Evolutionary conservation across 2,888 invertebrate genomes (phyloP).

Genomic region (Lamproptera curius): DNA sequence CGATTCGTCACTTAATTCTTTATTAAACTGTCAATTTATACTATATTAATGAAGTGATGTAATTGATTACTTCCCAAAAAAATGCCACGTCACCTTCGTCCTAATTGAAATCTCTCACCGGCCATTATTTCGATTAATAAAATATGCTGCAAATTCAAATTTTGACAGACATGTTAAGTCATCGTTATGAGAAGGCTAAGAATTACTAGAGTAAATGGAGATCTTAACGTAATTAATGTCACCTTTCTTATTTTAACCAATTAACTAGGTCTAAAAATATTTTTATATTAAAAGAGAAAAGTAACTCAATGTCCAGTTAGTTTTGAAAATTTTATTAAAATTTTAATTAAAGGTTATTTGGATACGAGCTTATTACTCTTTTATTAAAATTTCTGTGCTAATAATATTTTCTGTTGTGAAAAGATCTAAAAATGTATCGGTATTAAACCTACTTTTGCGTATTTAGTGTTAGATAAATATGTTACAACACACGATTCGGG

Average conservation of each 20-base stretch:
- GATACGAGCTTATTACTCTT: too few species aligned
- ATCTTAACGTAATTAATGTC: slow-evolving; percentile 15
- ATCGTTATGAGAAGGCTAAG: slow-evolving; percentile 14
- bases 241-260: not conserved
- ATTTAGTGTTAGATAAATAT: too few species aligned
- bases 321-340: too few species aligned
- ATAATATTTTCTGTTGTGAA: too few species aligned
- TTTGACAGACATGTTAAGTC: slow-evolving; percentile 16
- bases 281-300: not conserved
- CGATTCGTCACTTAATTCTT: too few species aligned
- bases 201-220: slow-evolving; percentile 9
- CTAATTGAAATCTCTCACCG: slow-evolving; percentile 50
- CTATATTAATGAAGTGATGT: slow-evolving; percentile 31
- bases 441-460: too few species aligned
- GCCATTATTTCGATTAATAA: slow-evolving; percentile 28
- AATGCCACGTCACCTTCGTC: slow-evolving; percentile 48
- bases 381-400: too few species aligned
- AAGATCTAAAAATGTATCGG: too few species aligned
- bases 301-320: too few species aligned
- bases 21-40: slow-evolving; percentile 25
- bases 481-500: too few species aligned
- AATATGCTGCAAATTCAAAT: slow-evolving; percentile 17
- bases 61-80: slow-evolving; percentile 54
- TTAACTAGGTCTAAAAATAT: not conserved
- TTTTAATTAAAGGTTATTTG: too few species aligned